Evolutionary conservation across 2,888 invertebrate species (phyloP), one percentile per base, ranked within the genome.

Genomic region (Osmoderma eremita): DNA sequence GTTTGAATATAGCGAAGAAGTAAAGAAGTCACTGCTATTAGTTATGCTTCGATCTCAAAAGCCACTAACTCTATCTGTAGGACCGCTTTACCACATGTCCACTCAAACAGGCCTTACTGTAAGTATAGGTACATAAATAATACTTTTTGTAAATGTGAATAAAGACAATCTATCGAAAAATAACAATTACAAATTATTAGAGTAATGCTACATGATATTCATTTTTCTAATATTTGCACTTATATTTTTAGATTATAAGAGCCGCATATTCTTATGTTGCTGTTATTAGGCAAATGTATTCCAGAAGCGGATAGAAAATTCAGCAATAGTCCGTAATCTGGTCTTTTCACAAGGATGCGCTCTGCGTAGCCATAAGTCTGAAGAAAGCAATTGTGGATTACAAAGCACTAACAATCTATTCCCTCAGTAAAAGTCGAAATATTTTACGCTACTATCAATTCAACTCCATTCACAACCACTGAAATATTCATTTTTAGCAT

Each of bases 1-100:
- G 75, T 71, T 74, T 20, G 65, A 73, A 48, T 73, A 70, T 13
- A 67, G 38, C n/a, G 48, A 65, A n/a, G 56, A 69, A 42, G 63
- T 73, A 38, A 72, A 73, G 62, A 74, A 72, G 49, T 70, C 68
- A 8, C 58, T 76, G 30, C 13, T 58, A 22, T 65, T 75, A 22
- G 69, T 75, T 5, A 74, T 76, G 67, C 61, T 71, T 54, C 70
- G 75, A 67, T 63, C 72, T 1, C 75, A 76, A 64, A 69, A 72
- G 51, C 75, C 75, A 0, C 39, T 76, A 15, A 72, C 66, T 20
- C 63, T 77, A 30, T 67, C 68, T 6, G 72, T 76, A 8, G 75
- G 75, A 18, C 72, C 74, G 13, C 75, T 77, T 65, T 75, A 72
- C 50, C 42, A 68, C 2, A 76, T 76, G 75, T 74, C 75, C 3